These are phyloP conservation scores for Cheirogaleus medius DNA, from an alignment of 2,113 vertebrate genomes.

Conservation along the genomic window DNA sequence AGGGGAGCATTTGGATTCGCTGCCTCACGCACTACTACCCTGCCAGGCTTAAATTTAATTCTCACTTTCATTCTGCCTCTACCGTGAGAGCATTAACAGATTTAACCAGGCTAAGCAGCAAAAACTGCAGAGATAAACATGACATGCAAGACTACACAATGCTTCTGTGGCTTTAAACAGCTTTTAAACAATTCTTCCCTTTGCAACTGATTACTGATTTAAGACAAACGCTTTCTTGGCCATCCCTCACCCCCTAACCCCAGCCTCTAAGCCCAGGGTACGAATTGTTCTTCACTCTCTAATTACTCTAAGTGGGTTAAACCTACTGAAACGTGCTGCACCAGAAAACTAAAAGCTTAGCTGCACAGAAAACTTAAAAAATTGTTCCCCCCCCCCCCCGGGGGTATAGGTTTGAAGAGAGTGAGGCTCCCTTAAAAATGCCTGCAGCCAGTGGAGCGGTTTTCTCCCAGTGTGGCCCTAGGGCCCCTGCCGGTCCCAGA, in stretches of 20 bases:
- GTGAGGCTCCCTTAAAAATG: neutral
- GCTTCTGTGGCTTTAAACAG: neutral
- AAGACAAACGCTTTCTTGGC: neutral
- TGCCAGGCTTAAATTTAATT: neutral
- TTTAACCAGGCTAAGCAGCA: neutral
- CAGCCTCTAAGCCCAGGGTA: neutral
- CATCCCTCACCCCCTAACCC: neutral
- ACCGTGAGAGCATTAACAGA: accelerated
- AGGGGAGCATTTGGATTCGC: too few species aligned
- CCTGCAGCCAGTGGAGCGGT: accelerated
- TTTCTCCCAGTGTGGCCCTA: neutral
- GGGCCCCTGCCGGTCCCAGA: too few species aligned
- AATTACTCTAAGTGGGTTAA: neutral
- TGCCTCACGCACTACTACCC: too few species aligned
- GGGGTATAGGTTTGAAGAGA: neutral
- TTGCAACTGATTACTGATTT: neutral
- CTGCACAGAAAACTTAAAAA: neutral
- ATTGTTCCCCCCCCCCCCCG: neutral
- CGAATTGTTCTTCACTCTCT: too few species aligned
- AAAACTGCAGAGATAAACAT: neutral
- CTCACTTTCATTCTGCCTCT: neutral
- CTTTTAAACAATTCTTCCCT: neutral
- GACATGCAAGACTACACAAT: accelerated
- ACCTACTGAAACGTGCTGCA: neutral
- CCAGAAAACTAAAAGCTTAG: neutral